Base-by-base conservation (phyloP, 2,888 invertebrate species). In the Philereme transversata region DNA sequence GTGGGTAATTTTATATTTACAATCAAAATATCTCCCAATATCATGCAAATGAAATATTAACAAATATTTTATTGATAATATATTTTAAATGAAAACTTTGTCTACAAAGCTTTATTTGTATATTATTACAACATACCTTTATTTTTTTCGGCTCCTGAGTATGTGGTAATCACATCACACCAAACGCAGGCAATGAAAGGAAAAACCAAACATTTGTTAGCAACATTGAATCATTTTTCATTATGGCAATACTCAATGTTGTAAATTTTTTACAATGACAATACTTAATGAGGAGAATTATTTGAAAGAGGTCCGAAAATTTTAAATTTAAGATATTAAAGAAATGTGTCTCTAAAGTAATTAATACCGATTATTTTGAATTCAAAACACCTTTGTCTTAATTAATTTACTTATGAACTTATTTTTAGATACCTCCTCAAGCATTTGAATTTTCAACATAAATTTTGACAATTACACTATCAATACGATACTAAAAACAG, bases 81-180 rank as follows among this genome's bases (percentile, higher is more conserved):
- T n/a, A n/a, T 22, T 45, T 45, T 22, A 34, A n/a, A 47, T 46
- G 9, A 45, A 50, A 47, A 45, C 48, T 43, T 45, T 49, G 50
- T 49, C 55, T 22, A 34, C 36, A 44, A 51, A 55, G 43, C 50
- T 59, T 52, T 38, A 34, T 38, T 43, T 44, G 40, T 51, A 10
- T 64, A 66, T 50, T 38, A 40, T 5, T 54, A 50, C 72, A 64
- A 77, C 90, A 87, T 75, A 92, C 92, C 89, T 88, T 91, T 38
- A 92, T 92, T 75, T 90, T 90, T 76, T 84, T 90, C 66, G 91
- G 92, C 82, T 92, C 92, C 92, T 92, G 73, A 61, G 62, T 67
- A 48, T 65, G 60, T 51, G 59, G 51, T 33, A 55, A 59, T 65
- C 73, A 73, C 76, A 79, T 76, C 74, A 81, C 78, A 73, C 78